Base-by-base conservation (phyloP, 2,888 invertebrate species). In the Thymelicus acteon region DNA sequence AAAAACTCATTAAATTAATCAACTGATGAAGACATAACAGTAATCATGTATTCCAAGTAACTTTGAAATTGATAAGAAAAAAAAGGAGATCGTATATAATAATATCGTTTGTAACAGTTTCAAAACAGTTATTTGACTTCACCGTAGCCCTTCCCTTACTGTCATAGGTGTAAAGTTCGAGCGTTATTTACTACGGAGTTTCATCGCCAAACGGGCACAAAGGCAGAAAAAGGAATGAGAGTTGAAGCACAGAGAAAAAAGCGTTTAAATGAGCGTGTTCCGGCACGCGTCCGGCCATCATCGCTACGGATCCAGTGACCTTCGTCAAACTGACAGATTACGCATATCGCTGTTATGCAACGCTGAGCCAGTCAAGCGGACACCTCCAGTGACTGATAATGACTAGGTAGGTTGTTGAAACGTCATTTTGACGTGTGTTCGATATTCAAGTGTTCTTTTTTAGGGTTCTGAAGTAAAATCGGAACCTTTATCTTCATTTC, bases 321-420 rank as follows among this genome's bases (percentile, higher is more conserved):
- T 91, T 92, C 92, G 91, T 93, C 93, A 93, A 85, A 85, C 82
- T 91, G 92, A 92, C 92, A 89, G 86, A 86, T 91, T 90, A 83
- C 82, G 83, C 89, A 86, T 91, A 91, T 91, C 89, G 84, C 82
- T 82, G 83, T 84, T 84, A 80, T 87, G 87, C 91, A 88, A 86
- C 85, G 82, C 81, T 79, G 75, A 76, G 72, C 54, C 83, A 80
- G 73, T 80, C 78, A 75, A 73, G 76, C 83, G 81, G 82, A 85
- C 48, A 48, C 60, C n/a, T 6, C 24, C 7, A 37, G 54, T 24
- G 54, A 19, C 15, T 57, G 24, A 19, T 52, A 6, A 31, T 37
- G 31, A n/a, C 31, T 7, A 57, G 31, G 12, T 64, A 19, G 67
- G 68, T 65, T 67, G 67, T 57, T 57, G 6, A 57, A 57, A 57